A percentile compares a stretch with the other conserved stretches of the same genome.
Evolutionary conservation across 2,797 vertebrate species (phyloP).

Genomic region (Crotalus adamanteus): DNA sequence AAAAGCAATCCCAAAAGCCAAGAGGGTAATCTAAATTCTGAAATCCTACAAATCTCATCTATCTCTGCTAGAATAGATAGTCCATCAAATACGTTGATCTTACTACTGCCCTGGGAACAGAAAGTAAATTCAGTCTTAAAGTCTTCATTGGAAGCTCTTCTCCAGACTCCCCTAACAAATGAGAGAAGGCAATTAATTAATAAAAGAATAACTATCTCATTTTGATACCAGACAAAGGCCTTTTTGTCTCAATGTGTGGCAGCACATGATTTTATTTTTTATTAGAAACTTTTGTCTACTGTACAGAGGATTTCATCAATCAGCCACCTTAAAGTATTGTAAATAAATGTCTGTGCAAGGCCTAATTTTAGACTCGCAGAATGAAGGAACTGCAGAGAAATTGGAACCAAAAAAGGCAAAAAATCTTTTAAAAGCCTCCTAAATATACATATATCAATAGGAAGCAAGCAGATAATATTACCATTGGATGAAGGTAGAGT

Average conservation of each 20-base stretch:
- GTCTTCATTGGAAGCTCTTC: neutral
- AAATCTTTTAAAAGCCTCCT: fast-evolving
- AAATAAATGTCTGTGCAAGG: neutral
- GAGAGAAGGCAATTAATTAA: neutral
- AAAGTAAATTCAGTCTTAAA: neutral
- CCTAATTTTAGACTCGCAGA: neutral
- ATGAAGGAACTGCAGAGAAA: neutral
- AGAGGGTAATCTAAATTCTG: neutral
- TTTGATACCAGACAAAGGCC: neutral
- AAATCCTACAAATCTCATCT: neutral
- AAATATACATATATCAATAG: neutral
- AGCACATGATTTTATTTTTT: neutral
- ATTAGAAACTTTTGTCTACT: neutral
- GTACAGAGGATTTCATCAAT: neutral
- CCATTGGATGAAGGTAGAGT: neutral
- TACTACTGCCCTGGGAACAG: neutral
- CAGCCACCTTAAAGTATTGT: neutral
- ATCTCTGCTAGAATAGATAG: neutral
- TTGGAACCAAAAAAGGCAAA: neutral
- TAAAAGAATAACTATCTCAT: neutral
- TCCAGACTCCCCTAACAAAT: neutral
- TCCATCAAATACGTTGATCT: neutral
- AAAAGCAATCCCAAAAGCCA: neutral
- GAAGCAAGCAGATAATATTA: neutral
- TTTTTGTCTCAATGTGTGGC: neutral